Evolutionary conservation across 2,797 vertebrate genomes (phyloP), one percentile per base, ranked within the genome.

Genomic region (Philypnodon macrostomus): DNA sequence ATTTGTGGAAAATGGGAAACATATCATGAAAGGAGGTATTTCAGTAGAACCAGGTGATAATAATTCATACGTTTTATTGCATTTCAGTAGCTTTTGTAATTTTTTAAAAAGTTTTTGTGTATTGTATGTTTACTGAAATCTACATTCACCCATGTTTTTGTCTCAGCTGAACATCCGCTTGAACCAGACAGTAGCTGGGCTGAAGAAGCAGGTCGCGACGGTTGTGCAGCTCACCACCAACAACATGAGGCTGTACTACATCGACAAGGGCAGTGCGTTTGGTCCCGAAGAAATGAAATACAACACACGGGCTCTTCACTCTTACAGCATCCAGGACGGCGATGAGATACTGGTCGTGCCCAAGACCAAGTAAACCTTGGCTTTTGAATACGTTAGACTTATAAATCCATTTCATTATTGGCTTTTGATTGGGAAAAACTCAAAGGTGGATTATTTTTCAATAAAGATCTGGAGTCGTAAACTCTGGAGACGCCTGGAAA

Each of bases 211-310:
- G 68, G 82, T 99, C 46, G 93, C 90, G 40, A 86, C 89, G 48
- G 88, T 98, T 0, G 93, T 98, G 53, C 94, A 93, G 45, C 77
- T 98, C 39, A 91, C 95, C 14, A 88, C 90, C 15, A 94, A 86
- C 88, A 94, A 88, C 86, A 97, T 99, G 95, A 91, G 93, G 58
- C 81, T 99, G 46, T 98, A 96, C 78, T 94, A 98, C 87, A 91
- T 98, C 19, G 93, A 96, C 87, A 94, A 94, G 24, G 53, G 53
- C 70, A 73, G 75, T 14, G 89, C 91, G 27, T 97, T 97, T 1
- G 95, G 95, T 12, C 95, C 95, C 0, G 97, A 99, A 75, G 95
- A 98, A 69, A 88, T 99, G 92, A 98, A 93, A 65, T 96, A 94
- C 85, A 95, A 90, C 82, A 90, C 92, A 0, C 88, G 95, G 19